Evolutionary conservation across 2,113 vertebrate genomes (phyloP), one percentile per base, ranked within the genome.

Genomic region (Vanacampus margaritifer): DNA sequence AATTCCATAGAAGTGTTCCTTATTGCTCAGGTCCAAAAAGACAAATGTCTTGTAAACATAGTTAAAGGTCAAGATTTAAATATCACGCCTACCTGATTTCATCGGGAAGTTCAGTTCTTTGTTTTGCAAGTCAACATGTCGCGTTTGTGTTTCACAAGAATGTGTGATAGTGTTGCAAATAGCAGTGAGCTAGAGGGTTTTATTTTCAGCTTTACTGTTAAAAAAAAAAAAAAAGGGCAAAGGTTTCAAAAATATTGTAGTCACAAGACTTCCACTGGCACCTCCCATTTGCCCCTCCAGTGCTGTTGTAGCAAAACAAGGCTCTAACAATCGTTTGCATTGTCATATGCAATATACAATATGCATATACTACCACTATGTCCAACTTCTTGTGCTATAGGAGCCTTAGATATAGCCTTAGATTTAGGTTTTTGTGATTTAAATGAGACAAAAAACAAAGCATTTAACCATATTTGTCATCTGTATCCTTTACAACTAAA

Each of bases 171-270:
- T 56, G n/a, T 5, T 69, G 39, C 1, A 17, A 23, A 32, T 28
- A 39, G 24, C 45, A 26, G 14, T 32, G 28, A 19, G 26, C 8
- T 23, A 36, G 8, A 24, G 50, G 43, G 41, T 70, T 73, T 83
- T 67, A 58, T 78, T 75, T 69, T 26, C 19, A 68, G 6, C 39
- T 72, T 69, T 72, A 75, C 19, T 70, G 57, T 65, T 7, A 6
- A 11, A 4, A 11, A 4, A 35, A 28, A 21, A n/a, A 62, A 43
- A 62, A 50, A 24, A 19, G 19, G 84, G 59, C 43, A 76, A 87
- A 88, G 88, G 80, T 75, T 82, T 80, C 75, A 51, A 80, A 83
- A 84, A 79, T 67, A 76, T 67, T 12, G 21, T 43, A 78, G 81
- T 82, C 86, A 86, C 73, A 72, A 73, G 82, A 80, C 73, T 54